Percentiles rank a stretch among this genome's conserved stretches.
phyloP scores from a whole-genome alignment of 30 jellyfish, hydroid and myxozoan genomes.

The Calvadosia cruxmelitensis region DNA sequence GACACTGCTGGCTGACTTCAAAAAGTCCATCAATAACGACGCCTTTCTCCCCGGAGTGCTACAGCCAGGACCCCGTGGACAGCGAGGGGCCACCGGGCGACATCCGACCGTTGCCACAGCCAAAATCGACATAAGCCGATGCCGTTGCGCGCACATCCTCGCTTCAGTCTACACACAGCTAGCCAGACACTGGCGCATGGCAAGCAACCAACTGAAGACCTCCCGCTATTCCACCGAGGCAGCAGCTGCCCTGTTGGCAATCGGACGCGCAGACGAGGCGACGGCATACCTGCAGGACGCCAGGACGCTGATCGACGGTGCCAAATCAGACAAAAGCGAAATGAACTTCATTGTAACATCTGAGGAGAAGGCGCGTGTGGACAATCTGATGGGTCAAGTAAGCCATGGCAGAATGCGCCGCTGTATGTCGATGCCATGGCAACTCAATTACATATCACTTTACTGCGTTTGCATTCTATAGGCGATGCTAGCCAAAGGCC shows the following conservation, averaged over 20 bases:
- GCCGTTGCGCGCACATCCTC: neutral
- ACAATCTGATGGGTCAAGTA: slow-evolving; percentile 69
- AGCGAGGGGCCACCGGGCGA: neutral
- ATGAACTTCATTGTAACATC: slow-evolving; percentile 24
- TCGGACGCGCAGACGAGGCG: slow-evolving; percentile 37
- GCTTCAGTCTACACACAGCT: slow-evolving; percentile 61
- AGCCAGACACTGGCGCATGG: slow-evolving; percentile 58
- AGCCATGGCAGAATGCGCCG: no score
- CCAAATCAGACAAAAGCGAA: slow-evolving; percentile 6
- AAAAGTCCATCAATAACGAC: neutral
- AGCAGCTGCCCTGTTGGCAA: slow-evolving; percentile 56
- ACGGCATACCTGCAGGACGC: slow-evolving; percentile 44
- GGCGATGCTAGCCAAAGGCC: slow-evolving; percentile 64
- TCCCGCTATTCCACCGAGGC: slow-evolving; percentile 64
- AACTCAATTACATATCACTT: neutral
- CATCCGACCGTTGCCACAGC: neutral
- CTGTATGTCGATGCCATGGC: no score
- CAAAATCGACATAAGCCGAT: neutral
- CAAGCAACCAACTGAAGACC: slow-evolving; percentile 49
- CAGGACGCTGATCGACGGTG: slow-evolving; percentile 30
- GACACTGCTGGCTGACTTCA: neutral
- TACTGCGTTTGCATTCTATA: slow-evolving; percentile 2
- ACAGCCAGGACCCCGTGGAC: neutral
- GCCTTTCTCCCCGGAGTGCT: no score
- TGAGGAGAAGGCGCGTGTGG: slow-evolving; percentile 71